Evolutionary conservation across 1,140 invertebrate species (phyloP).

Genomic region (Spodoptera frugiperda): DNA sequence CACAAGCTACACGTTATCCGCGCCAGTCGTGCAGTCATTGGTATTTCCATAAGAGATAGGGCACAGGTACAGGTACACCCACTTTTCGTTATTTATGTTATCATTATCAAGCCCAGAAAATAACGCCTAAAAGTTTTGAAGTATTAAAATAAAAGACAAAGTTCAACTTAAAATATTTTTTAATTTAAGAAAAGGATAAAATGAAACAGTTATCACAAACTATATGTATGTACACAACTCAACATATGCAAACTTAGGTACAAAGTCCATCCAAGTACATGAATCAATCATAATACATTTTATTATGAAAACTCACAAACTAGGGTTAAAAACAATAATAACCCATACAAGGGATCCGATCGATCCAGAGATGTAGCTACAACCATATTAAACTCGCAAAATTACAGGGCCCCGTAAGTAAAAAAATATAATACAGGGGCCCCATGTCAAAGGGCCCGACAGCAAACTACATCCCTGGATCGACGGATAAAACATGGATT

Average conservation of each 20-base stretch:
- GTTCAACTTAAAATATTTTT: slow-evolving; percentile 20
- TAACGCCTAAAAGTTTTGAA: too few species aligned
- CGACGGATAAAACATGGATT: too few species aligned
- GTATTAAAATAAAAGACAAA: neutral
- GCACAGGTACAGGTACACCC: neutral
- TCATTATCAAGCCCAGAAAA: neutral
- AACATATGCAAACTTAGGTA: slow-evolving; percentile 10
- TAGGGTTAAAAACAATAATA: neutral
- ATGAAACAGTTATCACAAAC: slow-evolving; percentile 28
- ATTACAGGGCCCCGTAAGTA: too few species aligned
- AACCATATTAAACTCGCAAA: too few species aligned
- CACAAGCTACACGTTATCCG: too few species aligned
- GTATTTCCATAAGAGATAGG: too few species aligned
- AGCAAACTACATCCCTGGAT: too few species aligned
- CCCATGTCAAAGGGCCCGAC: too few species aligned
- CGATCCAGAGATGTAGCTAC: neutral
- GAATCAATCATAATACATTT: neutral
- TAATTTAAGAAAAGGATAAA: slow-evolving; percentile 17
- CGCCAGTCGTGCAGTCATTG: too few species aligned
- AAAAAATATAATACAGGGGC: too few species aligned
- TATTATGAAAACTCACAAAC: neutral
- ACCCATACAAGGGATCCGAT: neutral
- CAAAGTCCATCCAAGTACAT: neutral
- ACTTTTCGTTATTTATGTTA: too few species aligned
- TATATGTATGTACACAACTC: slow-evolving; percentile 29